Evolutionary conservation across 2,113 vertebrate species (phyloP), one percentile per base, ranked within the genome.

Genomic region (Clarias gariepinus): DNA sequence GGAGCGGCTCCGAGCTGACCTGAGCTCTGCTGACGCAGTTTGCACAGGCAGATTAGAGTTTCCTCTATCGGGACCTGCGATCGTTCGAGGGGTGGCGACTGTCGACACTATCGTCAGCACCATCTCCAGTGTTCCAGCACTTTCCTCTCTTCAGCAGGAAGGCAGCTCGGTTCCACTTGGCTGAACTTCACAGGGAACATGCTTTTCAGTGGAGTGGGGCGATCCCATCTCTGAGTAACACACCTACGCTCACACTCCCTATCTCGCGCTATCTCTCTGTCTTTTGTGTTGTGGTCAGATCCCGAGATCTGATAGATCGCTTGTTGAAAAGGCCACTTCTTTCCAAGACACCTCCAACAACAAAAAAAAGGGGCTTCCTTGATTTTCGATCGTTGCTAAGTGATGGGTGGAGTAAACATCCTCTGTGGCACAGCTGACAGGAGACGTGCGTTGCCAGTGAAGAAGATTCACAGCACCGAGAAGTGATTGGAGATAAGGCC

Each of bases 331-430:
- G 77, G 58, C 19, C 18, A 28, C 41, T 69, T 88, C 83, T 88
- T 91, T 89, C 84, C 83, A 55, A 78, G 83, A 91, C 90, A 92
- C 91, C 88, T 91, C 68, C 28, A 25, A 91, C 84, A 91, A 47
- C 47, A 47, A 47, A 47, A 89, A 83, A 85, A 52, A 21, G 66
- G 36, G 80, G 85, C 84, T 90, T 82, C 74, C 85, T 87, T 82
- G 21, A n/a, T 15, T 60, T 60, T 64, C 28, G 83, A 91, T 89
- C 63, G 91, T 91, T 89, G 90, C 90, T 83, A 89, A 61, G 90
- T 47, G 74, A 89, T 85, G 41, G 60, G 61, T 69, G 9, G 52
- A 33, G 55, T 84, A 91, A 90, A 91, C 87, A 86, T 85, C 55
- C 85, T 90, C 60, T 18, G 64, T 6, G 78, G 53, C 12, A 30